A percentile compares a stretch with the other conserved stretches of the same genome.
Evolutionary conservation across 2,113 vertebrate species (phyloP).

Genomic region (Menidia beryllina): DNA sequence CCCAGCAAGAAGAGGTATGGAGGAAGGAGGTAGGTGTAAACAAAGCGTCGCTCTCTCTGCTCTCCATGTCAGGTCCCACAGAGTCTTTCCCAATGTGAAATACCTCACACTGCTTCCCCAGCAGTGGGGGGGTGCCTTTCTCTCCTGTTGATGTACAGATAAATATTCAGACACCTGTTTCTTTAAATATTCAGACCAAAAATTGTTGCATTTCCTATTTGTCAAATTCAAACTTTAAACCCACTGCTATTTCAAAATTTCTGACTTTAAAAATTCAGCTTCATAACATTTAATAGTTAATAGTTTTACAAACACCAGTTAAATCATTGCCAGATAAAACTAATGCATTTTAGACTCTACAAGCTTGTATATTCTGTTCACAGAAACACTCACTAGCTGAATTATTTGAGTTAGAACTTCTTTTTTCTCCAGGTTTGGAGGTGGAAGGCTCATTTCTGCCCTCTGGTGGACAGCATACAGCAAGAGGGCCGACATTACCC

Average conservation of each 20-base stretch:
- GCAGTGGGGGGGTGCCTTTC: not conserved
- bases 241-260: not conserved
- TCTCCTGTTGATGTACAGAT: slow-evolving; percentile 40
- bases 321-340: not conserved
- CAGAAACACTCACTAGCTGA: slow-evolving; percentile 37
- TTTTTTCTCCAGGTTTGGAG: slow-evolving; percentile 34
- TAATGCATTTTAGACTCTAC: not conserved
- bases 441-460: slow-evolving; percentile 45
- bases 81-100: slow-evolving; percentile 45
- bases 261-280: not conserved
- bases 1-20: slow-evolving; percentile 59
- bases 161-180: not conserved
- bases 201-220: not conserved
- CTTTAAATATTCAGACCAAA: not conserved
- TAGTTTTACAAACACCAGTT: not conserved
- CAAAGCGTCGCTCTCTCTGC: slow-evolving; percentile 40
- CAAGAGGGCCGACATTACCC: slow-evolving; percentile 28
- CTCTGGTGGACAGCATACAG: slow-evolving; percentile 63
- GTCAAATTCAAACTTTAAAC: not conserved
- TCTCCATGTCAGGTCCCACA: slow-evolving; percentile 32
- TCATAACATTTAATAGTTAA: not conserved
- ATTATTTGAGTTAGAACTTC: slow-evolving; percentile 33
- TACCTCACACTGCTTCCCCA: slow-evolving; percentile 39
- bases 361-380: not conserved
- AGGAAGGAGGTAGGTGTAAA: slow-evolving; percentile 43